These are phyloP conservation scores for Lepilemur septentrionalis DNA, from an alignment of 2,797 vertebrate species.

Conservation along the genomic window DNA sequence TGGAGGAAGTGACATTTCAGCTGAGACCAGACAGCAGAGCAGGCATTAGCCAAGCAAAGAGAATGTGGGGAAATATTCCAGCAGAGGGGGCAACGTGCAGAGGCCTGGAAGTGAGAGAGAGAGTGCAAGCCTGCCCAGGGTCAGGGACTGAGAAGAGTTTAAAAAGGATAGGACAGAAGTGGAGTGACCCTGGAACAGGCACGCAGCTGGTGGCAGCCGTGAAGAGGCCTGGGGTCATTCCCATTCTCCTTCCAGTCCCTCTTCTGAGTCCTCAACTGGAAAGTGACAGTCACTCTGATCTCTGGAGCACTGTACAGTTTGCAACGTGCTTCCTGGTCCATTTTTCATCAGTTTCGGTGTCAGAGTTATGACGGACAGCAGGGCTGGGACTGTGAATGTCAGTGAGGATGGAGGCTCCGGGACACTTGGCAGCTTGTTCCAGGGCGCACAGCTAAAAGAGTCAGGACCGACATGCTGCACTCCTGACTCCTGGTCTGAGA, in stretches of 20 bases:
- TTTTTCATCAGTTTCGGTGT: background rate
- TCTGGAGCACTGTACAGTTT: background rate
- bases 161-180: background rate
- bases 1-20: background rate
- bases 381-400: background rate
- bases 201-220: rapidly evolving
- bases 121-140: rapidly evolving
- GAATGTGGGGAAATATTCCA: background rate
- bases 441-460: background rate
- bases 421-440: background rate
- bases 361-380: background rate
- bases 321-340: background rate
- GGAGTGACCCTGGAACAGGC: rapidly evolving
- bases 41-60: background rate
- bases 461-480: rapidly evolving
- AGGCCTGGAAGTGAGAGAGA: background rate
- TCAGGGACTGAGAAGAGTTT: background rate
- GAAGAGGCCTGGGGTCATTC: background rate
- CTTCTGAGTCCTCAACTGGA: background rate
- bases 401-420: background rate
- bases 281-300: background rate
- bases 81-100: background rate
- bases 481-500: background rate
- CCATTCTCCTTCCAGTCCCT: rapidly evolving
- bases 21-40: background rate